A percentile compares a stretch with the other conserved stretches of the same genome.
Evolutionary conservation across 2,888 invertebrate species (phyloP).

Genomic region (Tachystola acroxantha): DNA sequence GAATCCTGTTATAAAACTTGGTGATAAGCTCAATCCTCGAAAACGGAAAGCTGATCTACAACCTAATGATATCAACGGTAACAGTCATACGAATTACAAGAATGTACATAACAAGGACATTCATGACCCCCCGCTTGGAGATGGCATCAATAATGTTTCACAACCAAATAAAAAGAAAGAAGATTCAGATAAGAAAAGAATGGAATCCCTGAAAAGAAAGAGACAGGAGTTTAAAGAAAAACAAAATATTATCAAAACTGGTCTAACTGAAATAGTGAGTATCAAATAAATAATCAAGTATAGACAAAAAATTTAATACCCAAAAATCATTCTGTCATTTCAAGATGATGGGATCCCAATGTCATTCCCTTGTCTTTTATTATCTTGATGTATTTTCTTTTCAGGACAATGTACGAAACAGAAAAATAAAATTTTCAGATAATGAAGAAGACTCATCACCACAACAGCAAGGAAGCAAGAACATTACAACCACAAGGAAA

Average conservation of each 20-base stretch:
- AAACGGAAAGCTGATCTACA: conserved; percentile 49
- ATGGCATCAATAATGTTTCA: neutral
- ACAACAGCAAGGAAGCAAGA: conserved; percentile 9
- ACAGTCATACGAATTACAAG: conserved; percentile 16
- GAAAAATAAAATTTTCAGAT: conserved; percentile 82
- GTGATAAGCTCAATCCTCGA: conserved; percentile 46
- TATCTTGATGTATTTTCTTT: too few species aligned
- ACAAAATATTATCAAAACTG: conserved; percentile 80
- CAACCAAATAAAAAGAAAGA: conserved; percentile 35
- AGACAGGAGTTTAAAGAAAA: conserved; percentile 81
- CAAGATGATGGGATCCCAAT: too few species aligned
- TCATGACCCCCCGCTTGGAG: neutral
- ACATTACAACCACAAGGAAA: conserved; percentile 10
- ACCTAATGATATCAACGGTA: neutral
- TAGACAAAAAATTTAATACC: too few species aligned
- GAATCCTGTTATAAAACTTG: conserved; percentile 26
- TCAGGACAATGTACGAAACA: conserved; percentile 73
- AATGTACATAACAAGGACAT: neutral
- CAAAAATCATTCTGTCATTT: neutral
- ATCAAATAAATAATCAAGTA: neutral
- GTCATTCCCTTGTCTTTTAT: too few species aligned
- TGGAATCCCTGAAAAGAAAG: conserved; percentile 82
- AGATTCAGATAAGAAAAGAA: conserved; percentile 81
- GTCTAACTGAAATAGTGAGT: conserved; percentile 80
- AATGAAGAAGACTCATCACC: conserved; percentile 38